Evolutionary conservation across 2,797 vertebrate genomes (phyloP).

Genomic region (Alcedo atthis): DNA sequence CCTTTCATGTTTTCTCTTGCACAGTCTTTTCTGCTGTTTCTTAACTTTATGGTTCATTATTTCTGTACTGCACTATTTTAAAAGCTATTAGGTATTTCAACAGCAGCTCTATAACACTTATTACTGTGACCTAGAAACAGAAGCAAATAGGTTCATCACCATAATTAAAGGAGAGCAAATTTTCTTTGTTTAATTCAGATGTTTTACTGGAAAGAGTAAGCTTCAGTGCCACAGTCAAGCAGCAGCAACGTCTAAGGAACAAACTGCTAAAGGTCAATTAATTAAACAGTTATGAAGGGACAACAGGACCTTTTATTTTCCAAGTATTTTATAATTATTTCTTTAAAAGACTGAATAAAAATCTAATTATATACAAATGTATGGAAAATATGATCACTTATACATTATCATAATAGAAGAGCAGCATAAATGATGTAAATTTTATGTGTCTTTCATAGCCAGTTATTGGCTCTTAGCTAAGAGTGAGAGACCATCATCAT

Average conservation of each 20-base stretch:
- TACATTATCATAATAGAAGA: neutral
- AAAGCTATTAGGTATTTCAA: neutral
- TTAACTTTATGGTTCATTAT: neutral
- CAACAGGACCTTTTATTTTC: conserved; percentile 1
- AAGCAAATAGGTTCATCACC: neutral
- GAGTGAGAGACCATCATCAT: neutral
- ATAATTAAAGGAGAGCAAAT: conserved; percentile 6
- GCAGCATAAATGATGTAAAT: neutral
- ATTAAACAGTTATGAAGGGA: conserved; percentile 13
- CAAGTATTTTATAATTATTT: neutral
- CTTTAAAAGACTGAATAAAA: neutral
- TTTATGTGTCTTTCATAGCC: neutral
- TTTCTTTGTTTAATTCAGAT: neutral
- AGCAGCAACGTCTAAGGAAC: neutral
- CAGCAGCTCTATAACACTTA: neutral
- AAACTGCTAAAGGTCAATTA: conserved; percentile 17
- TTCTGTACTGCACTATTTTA: neutral
- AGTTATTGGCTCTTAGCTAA: conserved; percentile 11
- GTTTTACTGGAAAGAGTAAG: neutral
- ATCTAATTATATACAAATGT: neutral
- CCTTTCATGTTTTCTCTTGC: neutral
- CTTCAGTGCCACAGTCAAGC: conserved; percentile 3
- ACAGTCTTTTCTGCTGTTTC: neutral
- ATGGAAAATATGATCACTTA: neutral
- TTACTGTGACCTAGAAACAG: neutral